Evolutionary conservation across 2,797 vertebrate genomes (phyloP), one percentile per base, ranked within the genome.

Genomic region (Etheostoma perlongum): DNA sequence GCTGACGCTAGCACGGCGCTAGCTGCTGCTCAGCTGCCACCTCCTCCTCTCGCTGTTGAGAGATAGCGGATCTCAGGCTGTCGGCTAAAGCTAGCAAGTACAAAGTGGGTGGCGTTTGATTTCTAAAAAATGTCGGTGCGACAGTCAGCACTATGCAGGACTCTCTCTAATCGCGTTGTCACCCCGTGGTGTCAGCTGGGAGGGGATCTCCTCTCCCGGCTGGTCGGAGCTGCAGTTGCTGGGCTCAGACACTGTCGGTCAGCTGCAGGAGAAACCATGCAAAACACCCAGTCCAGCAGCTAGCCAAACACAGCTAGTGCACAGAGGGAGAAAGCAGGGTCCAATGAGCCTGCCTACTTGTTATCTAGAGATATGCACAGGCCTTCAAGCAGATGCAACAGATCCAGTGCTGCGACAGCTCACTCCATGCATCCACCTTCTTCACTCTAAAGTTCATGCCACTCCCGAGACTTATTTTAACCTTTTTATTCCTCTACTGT

Each of bases 1-100:
- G 85, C 91, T 78, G 75, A 40, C 65, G 85, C 86, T 94, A 94
- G 92, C 91, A 82, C 79, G 82, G 76, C 27, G 90, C 89, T 91
- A 92, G 81, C 87, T 83, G 81, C 84, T 64, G 85, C 85, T 84
- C 78, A 12, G 76, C 85, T 67, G 84, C 85, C 84, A n/a, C 88
- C 89, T 67, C 90, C 90, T 85, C 88, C 83, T 83, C 76, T 74
- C 78, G 77, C 87, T 63, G 78, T 52, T 12, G 27, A 82, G 49
- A 89, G 86, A 91, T 82, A 93, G 91, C 86, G 78, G 91, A 62
- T 88, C 86, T 71, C 52, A 44, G 68, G 57, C 74, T 75, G 75
- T 69, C 63, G 67, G 89, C 89, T 92, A 86, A 88, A 61, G 89
- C 90, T 91, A 89, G 85, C 90, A 16, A 55, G 52, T 21, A 78